Base-by-base conservation (phyloP, 2,113 vertebrate genomes). In the Psammodynastes pulverulentus region DNA sequence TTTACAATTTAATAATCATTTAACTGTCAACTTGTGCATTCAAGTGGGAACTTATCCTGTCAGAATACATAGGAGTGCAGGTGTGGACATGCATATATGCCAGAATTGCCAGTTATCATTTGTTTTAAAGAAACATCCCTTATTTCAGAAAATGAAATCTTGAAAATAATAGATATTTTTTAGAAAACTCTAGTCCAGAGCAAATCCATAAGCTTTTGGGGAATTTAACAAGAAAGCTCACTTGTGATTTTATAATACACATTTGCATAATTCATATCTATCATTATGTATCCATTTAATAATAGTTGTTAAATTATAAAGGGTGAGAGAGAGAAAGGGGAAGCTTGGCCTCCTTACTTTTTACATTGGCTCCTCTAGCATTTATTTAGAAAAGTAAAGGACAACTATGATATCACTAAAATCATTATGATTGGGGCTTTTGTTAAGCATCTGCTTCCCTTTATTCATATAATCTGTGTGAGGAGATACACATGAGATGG, bases 1-100 rank as follows among this genome's bases (percentile, higher is more conserved):
- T 89, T 89, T 43, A 58, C 92, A 94, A 92, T 88, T 91, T 53
- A 7, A 84, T 12, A 51, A 86, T 90, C 86, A 93, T 94, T 94
- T 54, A 1, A 89, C 72, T 91, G 90, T 91, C 92, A 87, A 34
- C 87, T 88, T 62, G 90, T 87, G 91, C 48, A 58, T 92, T 39
- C 92, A 46, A 48, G 46, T 0, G 24, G 90, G 84, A 34, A 29
- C 0, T 2, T 8, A 29, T 88, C 7, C 10, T 0, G 0, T 17
- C 58, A 45, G 13, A 91, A 0, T 23, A 12, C 10, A 1, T 46
- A 21, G 0, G 0, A 29, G 84, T 89, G 90, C 0, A 86, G 1
- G 0, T n/a, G 43, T 79, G 13, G 53, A n/a, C 29, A 21, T 23
- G 23, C n/a, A 56, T 54, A 21, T 89, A 13, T 92, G 49, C 54